phyloP scores from a whole-genome alignment of 2,797 vertebrate genomes.

The Pseudopleuronectes americanus region DNA sequence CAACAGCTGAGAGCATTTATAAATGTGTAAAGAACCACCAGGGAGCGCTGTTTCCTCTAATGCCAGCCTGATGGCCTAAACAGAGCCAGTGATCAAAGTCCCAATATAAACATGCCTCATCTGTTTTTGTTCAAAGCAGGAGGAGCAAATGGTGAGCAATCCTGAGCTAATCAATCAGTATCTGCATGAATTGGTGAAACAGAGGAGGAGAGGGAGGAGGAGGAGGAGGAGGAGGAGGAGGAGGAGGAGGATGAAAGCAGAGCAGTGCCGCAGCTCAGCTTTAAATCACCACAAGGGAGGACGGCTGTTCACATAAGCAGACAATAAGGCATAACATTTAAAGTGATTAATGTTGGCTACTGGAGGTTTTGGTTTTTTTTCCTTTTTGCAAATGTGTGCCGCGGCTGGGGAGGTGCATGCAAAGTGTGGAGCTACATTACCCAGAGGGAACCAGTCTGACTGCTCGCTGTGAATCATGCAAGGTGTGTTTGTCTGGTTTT shows the following conservation, averaged over 20 bases:
- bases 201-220: slow-evolving; percentile 12
- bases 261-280: no score
- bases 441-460: slow-evolving; percentile 52
- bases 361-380: background rate
- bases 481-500: slow-evolving; percentile 42
- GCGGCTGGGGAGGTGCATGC: slow-evolving; percentile 12
- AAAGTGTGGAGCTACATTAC: slow-evolving; percentile 19
- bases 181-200: slow-evolving; percentile 34
- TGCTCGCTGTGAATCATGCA: slow-evolving; percentile 39
- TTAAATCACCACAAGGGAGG: no score
- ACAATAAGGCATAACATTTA: slow-evolving; percentile 16
- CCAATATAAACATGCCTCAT: slow-evolving; percentile 27
- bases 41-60: slow-evolving; percentile 47
- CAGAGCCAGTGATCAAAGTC: no score
- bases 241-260: background rate
- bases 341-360: slow-evolving; percentile 20
- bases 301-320: slow-evolving; percentile 9
- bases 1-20: background rate
- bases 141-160: slow-evolving; percentile 28
- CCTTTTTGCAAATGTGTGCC: background rate
- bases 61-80: background rate
- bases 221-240: slow-evolving; percentile 1
- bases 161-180: slow-evolving; percentile 32
- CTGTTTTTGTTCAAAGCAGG: slow-evolving; percentile 45
- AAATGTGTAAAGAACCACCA: slow-evolving; percentile 40